Evolutionary conservation across 2,888 invertebrate genomes (phyloP).

Genomic region (Eustalomyia histrio): DNA sequence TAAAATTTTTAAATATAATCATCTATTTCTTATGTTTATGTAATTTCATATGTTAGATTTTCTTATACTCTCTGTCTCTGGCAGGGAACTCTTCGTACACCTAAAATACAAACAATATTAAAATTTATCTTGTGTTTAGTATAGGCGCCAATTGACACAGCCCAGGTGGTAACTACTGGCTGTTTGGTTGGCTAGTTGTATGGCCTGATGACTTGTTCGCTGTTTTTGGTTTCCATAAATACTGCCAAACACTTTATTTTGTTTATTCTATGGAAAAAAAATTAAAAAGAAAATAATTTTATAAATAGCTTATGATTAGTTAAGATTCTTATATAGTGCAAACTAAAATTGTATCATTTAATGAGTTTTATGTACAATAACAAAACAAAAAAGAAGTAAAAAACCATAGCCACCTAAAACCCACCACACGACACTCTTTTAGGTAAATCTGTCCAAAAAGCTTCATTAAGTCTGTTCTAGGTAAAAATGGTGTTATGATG

Average conservation of each 20-base stretch:
- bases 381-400: not conserved
- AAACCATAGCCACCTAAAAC: too few relatives aligned
- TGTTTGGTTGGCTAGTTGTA: constrained; percentile 34
- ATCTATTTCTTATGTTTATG: constrained; percentile 50
- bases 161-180: constrained; percentile 67
- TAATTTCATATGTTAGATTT: constrained; percentile 57
- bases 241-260: constrained; percentile 63
- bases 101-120: constrained; percentile 42
- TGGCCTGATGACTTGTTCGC: constrained; percentile 20
- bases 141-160: constrained; percentile 69
- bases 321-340: constrained; percentile 47
- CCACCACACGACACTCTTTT: too few relatives aligned
- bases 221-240: constrained; percentile 52
- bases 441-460: too few relatives aligned
- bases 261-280: constrained; percentile 38
- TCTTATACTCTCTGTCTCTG: constrained; percentile 22
- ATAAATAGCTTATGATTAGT: constrained; percentile 60
- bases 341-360: constrained; percentile 45
- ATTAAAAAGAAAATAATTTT: constrained; percentile 36
- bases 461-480: too few relatives aligned
- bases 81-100: not conserved
- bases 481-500: too few relatives aligned
- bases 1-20: constrained; percentile 6
- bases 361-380: constrained; percentile 29
- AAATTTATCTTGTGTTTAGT: constrained; percentile 59